Base-by-base conservation (phyloP, 2,797 vertebrate genomes). In the Mionectes olivaceus region DNA sequence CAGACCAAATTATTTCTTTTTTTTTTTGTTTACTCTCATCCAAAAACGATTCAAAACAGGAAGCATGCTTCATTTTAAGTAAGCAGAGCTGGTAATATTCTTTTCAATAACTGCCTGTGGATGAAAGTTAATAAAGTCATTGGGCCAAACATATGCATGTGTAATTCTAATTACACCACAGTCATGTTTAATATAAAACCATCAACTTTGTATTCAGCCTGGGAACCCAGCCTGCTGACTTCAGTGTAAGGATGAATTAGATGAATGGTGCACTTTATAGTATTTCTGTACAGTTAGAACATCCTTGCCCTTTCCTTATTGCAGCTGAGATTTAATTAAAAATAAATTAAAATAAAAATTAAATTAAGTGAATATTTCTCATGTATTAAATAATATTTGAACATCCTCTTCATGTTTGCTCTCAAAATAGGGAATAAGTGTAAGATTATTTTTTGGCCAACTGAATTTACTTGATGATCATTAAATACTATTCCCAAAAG, bases 51-150 rank as follows among this genome's bases (percentile, higher is more conserved):
- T 19, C 33, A 79, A 93, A 93, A 19, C 9, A 83, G 30, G 75
- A 85, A 91, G 7, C 8, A 67, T 49, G n/a, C 5, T 70, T 92
- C 33, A 85, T 93, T 95, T 94, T 74, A 93, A 92, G 56, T 65
- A 87, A 89, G 64, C 23, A 89, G 47, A 84, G 25, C 44, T 94
- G 68, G 70, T 44, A 89, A 92, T 90, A 92, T 77, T 76, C 32
- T 94, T 95, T 87, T 91, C 76, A 93, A 87, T 79, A 93, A 70
- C 52, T 87, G 87, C 33, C 33, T 90, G 63, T 85, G 49, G 83
- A 92, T 85, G 84, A 91, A 92, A 90, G 64, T 75, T 93, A 89
- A 95, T 95, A 87, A 95, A 93, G 93, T 92, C 87, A 91, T 89
- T 85, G 84, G 84, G 78, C 59, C 87, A 95, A 91, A 96, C 85